A percentile compares a stretch with the other conserved stretches of the same genome.
These are phyloP conservation scores for Montipora cactus DNA, from an alignment of 64 coral and sea anemone genomes.

Conservation along the genomic window DNA sequence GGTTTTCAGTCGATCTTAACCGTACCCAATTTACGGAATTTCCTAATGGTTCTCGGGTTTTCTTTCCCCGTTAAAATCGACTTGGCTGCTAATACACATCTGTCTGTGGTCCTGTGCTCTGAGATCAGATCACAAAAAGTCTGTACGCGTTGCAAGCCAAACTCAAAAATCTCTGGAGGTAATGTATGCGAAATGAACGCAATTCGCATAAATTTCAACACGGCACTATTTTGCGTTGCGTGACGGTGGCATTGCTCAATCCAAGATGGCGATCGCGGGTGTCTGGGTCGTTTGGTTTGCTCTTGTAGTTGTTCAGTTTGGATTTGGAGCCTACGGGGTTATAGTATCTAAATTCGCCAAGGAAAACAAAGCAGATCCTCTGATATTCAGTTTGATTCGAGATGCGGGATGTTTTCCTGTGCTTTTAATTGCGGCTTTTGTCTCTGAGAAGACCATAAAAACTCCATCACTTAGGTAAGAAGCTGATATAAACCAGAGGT, in stretches of 20 bases:
- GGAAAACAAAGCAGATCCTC: constrained; percentile 82
- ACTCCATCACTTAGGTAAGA: constrained; percentile 58
- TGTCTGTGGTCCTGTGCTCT: no score
- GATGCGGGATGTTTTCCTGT: constrained; percentile 88
- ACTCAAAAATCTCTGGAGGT: no score
- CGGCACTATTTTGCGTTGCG: neutral
- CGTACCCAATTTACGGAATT: no score
- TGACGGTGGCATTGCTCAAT: neutral
- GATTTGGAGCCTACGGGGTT: constrained; percentile 92
- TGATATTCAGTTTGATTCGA: constrained; percentile 82
- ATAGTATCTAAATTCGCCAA: constrained; percentile 86
- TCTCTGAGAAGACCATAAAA: constrained; percentile 62
- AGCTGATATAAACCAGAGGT: neutral
- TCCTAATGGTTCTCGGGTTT: no score
- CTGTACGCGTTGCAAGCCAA: no score
- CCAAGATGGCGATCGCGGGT: constrained; percentile 28
- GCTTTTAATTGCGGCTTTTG: constrained; percentile 77
- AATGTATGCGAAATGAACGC: no score
- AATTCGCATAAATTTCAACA: no score
- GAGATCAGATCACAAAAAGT: no score
- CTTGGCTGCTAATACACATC: no score
- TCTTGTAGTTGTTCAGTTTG: constrained; percentile 74
- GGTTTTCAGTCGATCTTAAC: no score
- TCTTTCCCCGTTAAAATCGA: no score
- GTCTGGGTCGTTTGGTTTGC: constrained; percentile 75